Conservation (phyloP, 2,888 invertebrate genomes). For the Melieria omissa region DNA sequence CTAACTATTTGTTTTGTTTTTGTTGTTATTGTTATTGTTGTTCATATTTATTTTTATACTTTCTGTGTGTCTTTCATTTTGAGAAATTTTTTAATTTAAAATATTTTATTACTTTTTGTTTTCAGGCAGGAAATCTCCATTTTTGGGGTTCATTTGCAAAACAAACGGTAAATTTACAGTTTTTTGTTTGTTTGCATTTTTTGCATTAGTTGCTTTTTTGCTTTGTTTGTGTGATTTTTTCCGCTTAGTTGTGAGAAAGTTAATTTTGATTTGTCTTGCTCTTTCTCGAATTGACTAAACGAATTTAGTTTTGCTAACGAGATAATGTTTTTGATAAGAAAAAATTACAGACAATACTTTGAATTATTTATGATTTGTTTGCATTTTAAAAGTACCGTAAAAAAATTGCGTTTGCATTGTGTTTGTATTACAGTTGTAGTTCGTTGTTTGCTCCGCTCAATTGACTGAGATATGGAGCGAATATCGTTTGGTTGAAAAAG, state of each 20-base stretch:
- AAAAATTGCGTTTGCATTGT: too few relatives aligned
- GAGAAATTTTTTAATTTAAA: slow-evolving; percentile 44
- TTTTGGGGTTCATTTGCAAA: slow-evolving; percentile 66
- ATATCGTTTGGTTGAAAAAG: too few relatives aligned
- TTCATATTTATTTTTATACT: slow-evolving; percentile 19
- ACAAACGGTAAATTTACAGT: slow-evolving; percentile 61
- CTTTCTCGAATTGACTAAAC: too few relatives aligned
- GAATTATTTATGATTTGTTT: too few relatives aligned
- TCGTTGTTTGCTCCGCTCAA: too few relatives aligned
- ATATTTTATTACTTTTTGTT: slow-evolving; percentile 56
- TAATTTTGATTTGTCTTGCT: not conserved
- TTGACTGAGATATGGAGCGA: too few relatives aligned
- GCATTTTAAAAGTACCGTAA: too few relatives aligned
- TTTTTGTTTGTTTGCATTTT: slow-evolving; percentile 36
- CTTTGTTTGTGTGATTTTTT: slow-evolving; percentile 38
- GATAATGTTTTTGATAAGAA: too few relatives aligned
- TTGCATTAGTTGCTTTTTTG: slow-evolving; percentile 30
- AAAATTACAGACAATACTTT: too few relatives aligned
- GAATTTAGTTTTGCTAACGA: too few relatives aligned
- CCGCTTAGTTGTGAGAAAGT: slow-evolving; percentile 18
- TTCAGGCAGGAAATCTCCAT: slow-evolving; percentile 66
- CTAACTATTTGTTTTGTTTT: not conserved
- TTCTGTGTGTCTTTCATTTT: slow-evolving; percentile 35
- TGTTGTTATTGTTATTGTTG: too few relatives aligned
- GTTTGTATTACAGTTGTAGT: too few relatives aligned